A percentile compares a stretch with the other conserved stretches of the same genome.
Evolutionary conservation across 2,888 invertebrate species (phyloP).

Genomic region (Serripes groenlandicus): DNA sequence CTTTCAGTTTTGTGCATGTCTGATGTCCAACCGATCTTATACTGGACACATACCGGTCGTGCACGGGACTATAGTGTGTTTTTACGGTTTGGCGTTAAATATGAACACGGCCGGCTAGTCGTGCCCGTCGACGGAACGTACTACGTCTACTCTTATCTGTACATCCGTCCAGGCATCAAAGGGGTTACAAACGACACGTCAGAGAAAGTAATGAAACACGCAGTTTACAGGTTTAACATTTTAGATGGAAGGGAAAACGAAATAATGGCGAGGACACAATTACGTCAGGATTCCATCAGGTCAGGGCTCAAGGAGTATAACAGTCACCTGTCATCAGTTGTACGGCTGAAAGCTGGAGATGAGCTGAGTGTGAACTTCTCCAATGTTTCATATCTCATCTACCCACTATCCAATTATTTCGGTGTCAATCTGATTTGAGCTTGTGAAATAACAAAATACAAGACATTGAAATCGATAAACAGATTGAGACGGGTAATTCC

Average conservation of each 20-base stretch:
- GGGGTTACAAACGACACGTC: background rate
- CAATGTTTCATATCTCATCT: background rate
- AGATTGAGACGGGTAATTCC: no score
- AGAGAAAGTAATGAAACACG: background rate
- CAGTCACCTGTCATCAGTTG: slow-evolving; percentile 3
- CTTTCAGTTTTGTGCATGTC: slow-evolving; percentile 3
- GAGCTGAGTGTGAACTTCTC: slow-evolving; percentile 1
- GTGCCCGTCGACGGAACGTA: slow-evolving; percentile 2
- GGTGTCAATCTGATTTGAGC: slow-evolving; percentile 6
- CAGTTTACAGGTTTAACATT: slow-evolving; percentile 1
- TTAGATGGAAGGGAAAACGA: background rate
- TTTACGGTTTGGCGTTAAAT: slow-evolving; percentile 5
- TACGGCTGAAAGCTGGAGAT: background rate
- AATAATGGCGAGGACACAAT: background rate
- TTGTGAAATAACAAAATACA: no score
- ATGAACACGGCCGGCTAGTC: background rate
- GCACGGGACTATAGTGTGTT: background rate
- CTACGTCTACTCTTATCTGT: slow-evolving; percentile 2
- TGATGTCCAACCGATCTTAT: background rate
- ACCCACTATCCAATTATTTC: background rate
- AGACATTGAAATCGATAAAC: no score
- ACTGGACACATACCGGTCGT: slow-evolving; percentile 8
- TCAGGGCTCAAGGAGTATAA: background rate
- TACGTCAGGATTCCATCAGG: background rate
- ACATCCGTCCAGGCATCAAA: background rate